Conservation (phyloP, 1,140 invertebrate genomes). For the Homarus americanus region DNA sequence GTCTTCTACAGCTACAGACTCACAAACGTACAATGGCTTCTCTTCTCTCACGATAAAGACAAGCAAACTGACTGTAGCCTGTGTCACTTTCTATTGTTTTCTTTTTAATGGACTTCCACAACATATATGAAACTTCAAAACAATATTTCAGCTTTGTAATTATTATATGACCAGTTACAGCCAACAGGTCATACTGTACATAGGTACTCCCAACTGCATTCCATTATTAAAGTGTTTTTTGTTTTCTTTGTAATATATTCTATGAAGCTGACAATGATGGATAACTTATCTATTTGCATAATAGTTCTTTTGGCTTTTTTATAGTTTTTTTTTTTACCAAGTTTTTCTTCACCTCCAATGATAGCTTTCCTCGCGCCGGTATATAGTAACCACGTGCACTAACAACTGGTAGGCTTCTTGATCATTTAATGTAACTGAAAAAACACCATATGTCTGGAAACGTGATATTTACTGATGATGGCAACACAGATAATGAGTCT, state of each 20-base stretch:
- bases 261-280: not conserved
- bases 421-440: not conserved
- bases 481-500: not conserved
- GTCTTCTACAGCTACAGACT: not conserved
- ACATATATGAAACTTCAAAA: constrained; percentile 8
- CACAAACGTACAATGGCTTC: not conserved
- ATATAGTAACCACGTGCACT: not conserved
- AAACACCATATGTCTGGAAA: constrained; percentile 9
- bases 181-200: no score
- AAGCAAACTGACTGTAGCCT: constrained; percentile 58
- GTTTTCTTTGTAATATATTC: not conserved
- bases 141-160: not conserved
- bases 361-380: not conserved
- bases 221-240: not conserved
- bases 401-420: constrained; percentile 8
- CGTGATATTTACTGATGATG: not conserved
- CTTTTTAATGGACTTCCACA: constrained; percentile 28
- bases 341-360: not conserved
- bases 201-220: not conserved
- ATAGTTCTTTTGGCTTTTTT: not conserved
- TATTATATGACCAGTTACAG: not conserved
- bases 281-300: not conserved
- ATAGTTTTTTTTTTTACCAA: not conserved
- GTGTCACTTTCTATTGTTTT: constrained; percentile 52
- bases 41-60: constrained; percentile 34